Evolutionary conservation across 2,797 vertebrate genomes (phyloP), one percentile per base, ranked within the genome.

Genomic region (Platyrinchus mystaceus): DNA sequence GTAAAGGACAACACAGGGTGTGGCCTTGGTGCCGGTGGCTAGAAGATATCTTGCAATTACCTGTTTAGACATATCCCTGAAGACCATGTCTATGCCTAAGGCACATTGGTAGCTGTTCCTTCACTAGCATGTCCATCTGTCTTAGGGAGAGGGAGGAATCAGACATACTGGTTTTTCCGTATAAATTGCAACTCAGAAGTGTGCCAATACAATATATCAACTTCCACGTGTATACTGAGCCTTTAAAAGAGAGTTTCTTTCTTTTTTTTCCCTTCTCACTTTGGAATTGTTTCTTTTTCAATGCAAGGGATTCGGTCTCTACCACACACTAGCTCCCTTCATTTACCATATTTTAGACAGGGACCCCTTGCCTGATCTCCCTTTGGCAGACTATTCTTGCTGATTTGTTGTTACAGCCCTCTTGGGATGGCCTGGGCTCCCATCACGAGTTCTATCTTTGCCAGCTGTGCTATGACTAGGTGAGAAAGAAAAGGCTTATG

Each of bases 21-120:
- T 52, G 64, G 13, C 22, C 32, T 20, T 22, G 17, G 24, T 34
- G 30, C 10, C 0, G 0, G 24, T 17, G 9, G 6, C 19, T 64
- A 23, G 41, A 62, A 56, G 32, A n/a, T 43, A 2, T 62, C 64
- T 52, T 76, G n/a, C 5, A 69, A 41, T 78, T 52, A 34, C 5
- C 28, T 9, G 14, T 64, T 63, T 49, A 56, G 49, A 74, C 16
- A 22, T 4, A 44, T 30, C 28, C 34, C 62, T 49, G 62, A 68
- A 67, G 49, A 53, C 30, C 71, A 27, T 9, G 10, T 22, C 68
- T 73, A 6, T 58, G 20, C 15, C 43, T 70, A 32, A 20, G 34
- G 66, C 27, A 70, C 21, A 7, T 7, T 55, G 24, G 30, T 66
- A 58, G 64, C 52, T 84, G 18, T 44, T 89, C 30, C 23, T 81